Percentiles rank a stretch among this genome's conserved stretches.
Conservation (phyloP, 2,888 invertebrate genomes). For the Pheosia tremula region DNA sequence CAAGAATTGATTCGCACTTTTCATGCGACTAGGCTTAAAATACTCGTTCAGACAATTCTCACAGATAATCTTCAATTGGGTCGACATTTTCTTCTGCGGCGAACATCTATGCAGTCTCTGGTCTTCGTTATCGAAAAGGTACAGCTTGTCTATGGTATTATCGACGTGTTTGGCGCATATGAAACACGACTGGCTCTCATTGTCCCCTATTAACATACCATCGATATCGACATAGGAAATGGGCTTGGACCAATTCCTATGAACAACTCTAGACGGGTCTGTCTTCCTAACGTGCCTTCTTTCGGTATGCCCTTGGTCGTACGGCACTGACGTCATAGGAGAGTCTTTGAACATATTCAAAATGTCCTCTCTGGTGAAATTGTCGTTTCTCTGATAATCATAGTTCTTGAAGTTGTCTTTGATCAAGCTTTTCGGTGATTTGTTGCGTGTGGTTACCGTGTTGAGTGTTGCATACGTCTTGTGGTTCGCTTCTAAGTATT, state of each 20-base stretch:
- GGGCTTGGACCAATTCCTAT: constrained; percentile 59
- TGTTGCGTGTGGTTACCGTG: constrained; percentile 54
- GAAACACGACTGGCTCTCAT: constrained; percentile 66
- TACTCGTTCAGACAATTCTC: constrained; percentile 66
- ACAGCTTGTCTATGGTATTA: constrained; percentile 62
- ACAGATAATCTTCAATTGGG: constrained; percentile 72
- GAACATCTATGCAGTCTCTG: constrained; percentile 70
- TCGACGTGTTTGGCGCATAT: constrained; percentile 68
- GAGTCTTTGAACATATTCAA: constrained; percentile 78
- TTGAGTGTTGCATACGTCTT: constrained; percentile 65
- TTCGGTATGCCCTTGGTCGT: constrained; percentile 58
- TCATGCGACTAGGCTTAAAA: constrained; percentile 66
- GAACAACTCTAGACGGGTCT: constrained; percentile 66
- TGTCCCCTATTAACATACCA: constrained; percentile 55
- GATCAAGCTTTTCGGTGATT: constrained; percentile 64
- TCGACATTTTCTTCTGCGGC: constrained; percentile 64
- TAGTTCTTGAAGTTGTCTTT: constrained; percentile 53
- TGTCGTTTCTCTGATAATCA: constrained; percentile 46
- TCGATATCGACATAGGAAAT: constrained; percentile 58
- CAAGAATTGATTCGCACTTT: constrained; percentile 66
- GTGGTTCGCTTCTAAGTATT: constrained; percentile 62
- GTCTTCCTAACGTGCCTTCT: constrained; percentile 71
- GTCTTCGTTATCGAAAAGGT: constrained; percentile 77
- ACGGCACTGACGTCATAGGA: constrained; percentile 68
- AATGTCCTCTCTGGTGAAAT: constrained; percentile 70